Base-by-base conservation (phyloP, 2,888 invertebrate genomes). In the Pachymerium ferrugineum region DNA sequence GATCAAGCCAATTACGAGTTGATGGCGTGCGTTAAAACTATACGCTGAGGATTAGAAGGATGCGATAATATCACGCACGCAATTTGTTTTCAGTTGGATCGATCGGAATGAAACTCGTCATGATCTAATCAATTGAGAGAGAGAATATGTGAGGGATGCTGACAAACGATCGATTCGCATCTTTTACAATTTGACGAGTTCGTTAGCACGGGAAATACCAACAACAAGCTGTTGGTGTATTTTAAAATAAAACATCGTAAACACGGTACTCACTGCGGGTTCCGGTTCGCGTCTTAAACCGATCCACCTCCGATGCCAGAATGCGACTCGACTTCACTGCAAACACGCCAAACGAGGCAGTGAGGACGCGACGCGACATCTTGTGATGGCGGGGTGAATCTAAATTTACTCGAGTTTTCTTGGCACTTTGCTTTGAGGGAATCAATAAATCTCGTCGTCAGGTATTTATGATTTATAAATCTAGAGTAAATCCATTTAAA, bases 21-120 rank as follows among this genome's bases (percentile, higher is more conserved):
- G 47, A 16, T 16, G 16, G 47, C 47, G n/a, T 16, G 47, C 19
- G 47, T 47, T 47, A n/a, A 47, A 47, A 16, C n/a, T n/a, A 47
- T 16, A 47, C 47, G 22, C 10, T 14, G 47, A 4, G 47, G 14
- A n/a, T n/a, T n/a, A n/a, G 47, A 6, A 47, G 47, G 47, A 47
- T 47, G 47, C 47, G 47, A 47, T 47, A 47, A 47, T 47, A 47
- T 47, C 47, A 47, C 47, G 47, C 47, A 47, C 47, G 47, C 47
- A 8, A 47, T 47, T 47, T 47, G 47, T 47, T 47, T n/a, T n/a
- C n/a, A n/a, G n/a, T n/a, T n/a, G n/a, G n/a, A n/a, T n/a, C n/a
- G n/a, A n/a, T n/a, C n/a, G n/a, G n/a, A n/a, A n/a, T n/a, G n/a
- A n/a, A n/a, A n/a, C n/a, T n/a, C 47, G 47, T 16, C n/a, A 16